phyloP scores from a whole-genome alignment of 1,140 invertebrate species.

The Drosophila navojoa region DNA sequence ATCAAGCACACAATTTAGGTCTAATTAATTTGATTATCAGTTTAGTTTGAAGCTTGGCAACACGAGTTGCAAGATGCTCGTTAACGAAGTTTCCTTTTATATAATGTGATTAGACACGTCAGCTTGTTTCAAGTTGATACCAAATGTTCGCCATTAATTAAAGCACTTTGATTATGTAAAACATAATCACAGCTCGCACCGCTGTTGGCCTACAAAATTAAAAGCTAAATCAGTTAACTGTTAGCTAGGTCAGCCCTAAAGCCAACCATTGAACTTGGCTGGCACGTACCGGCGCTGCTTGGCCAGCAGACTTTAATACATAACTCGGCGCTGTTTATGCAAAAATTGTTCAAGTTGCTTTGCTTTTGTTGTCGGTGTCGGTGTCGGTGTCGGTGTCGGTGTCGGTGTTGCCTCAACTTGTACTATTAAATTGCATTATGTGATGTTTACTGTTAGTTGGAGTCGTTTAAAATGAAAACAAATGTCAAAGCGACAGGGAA shows the following conservation, averaged over 20 bases:
- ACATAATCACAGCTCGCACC: conserved; percentile 12
- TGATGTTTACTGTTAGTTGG: conserved; percentile 56
- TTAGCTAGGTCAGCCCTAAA: conserved; percentile 54
- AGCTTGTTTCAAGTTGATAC: conserved; percentile 18
- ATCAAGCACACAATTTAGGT: conserved; percentile 12
- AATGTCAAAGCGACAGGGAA: conserved; percentile 4
- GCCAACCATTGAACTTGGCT: conserved; percentile 59
- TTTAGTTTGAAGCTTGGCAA: conserved; percentile 1
- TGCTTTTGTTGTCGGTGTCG: background rate
- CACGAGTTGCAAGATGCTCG: background rate
- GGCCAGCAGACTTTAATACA: conserved; percentile 8
- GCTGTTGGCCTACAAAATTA: conserved; percentile 8
- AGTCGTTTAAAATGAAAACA: conserved; percentile 65
- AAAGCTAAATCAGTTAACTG: conserved; percentile 18
- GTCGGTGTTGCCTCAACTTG: conserved; percentile 30
- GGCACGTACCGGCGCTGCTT: conserved; percentile 8
- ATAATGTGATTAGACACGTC: conserved; percentile 18
- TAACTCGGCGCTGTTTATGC: conserved; percentile 17
- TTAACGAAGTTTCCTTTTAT: conserved; percentile 2
- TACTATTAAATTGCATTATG: conserved; percentile 18
- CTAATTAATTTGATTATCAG: conserved; percentile 12
- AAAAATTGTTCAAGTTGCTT: conserved; percentile 49
- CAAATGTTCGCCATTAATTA: conserved; percentile 28
- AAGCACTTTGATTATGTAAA: conserved; percentile 35
- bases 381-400: background rate